A percentile compares a stretch with the other conserved stretches of the same genome.
Evolutionary conservation across 2,888 invertebrate genomes (phyloP).

Genomic region (Branchipolynoe longqiensis): DNA sequence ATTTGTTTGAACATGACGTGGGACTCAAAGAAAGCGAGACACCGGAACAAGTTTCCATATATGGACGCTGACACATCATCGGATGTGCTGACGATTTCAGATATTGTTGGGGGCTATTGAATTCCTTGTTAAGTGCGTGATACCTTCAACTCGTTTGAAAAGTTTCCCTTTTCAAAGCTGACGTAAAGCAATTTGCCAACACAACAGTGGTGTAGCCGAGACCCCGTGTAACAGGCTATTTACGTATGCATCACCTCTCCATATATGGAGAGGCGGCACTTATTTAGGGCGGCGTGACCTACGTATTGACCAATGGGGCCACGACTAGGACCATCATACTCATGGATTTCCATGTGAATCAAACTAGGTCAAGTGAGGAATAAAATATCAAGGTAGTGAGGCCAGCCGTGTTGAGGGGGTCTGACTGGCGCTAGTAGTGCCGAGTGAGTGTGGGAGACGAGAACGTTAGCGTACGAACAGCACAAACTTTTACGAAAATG

Average conservation of each 20-base stretch:
- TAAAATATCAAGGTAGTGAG: slow-evolving; percentile 29
- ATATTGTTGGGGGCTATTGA: neutral
- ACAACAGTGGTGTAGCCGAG: neutral
- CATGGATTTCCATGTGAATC: slow-evolving; percentile 28
- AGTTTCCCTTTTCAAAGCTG: neutral
- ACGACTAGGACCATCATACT: neutral
- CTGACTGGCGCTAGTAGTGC: neutral
- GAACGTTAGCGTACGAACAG: neutral
- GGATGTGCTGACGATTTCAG: no score
- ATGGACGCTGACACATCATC: neutral
- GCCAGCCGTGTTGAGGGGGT: neutral
- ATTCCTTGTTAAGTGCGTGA: neutral
- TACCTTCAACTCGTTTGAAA: neutral
- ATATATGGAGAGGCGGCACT: neutral
- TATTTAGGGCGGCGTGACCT: slow-evolving; percentile 6
- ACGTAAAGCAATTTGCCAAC: neutral
- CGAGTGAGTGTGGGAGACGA: slow-evolving; percentile 18
- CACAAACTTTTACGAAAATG: neutral
- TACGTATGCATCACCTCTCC: neutral
- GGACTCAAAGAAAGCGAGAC: neutral
- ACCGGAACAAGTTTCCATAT: neutral
- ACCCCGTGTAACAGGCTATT: neutral
- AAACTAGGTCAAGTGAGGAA: slow-evolving; percentile 47
- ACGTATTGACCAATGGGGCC: neutral
- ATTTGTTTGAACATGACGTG: slow-evolving; percentile 7